These are phyloP conservation scores for Microcebus murinus DNA, from an alignment of 2,113 vertebrate species.

Conservation along the genomic window DNA sequence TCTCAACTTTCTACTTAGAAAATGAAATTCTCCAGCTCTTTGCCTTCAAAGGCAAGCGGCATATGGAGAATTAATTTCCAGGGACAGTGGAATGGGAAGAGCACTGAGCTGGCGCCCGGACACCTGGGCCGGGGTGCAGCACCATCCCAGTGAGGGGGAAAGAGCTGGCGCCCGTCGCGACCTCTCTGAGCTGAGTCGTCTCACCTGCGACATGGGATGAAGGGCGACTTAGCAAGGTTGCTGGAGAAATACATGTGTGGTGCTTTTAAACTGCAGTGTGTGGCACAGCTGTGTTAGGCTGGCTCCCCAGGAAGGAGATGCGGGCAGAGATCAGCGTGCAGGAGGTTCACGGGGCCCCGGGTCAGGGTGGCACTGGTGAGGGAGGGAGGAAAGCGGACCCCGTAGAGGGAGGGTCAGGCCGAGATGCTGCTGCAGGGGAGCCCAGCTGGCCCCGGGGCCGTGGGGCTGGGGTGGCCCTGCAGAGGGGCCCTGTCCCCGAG, in stretches of 20 bases:
- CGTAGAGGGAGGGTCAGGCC: fast-evolving
- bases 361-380: neutral
- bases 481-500: no score
- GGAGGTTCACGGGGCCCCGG: neutral
- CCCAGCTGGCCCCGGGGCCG: fast-evolving
- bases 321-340: neutral
- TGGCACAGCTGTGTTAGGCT: neutral
- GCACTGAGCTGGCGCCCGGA: neutral
- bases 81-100: neutral
- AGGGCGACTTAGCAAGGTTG: no score
- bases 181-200: neutral
- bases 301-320: neutral
- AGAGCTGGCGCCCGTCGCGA: fast-evolving
- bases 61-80: neutral
- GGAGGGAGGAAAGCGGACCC: fast-evolving
- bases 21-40: neutral
- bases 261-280: neutral
- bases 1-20: neutral
- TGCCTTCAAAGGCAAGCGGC: neutral
- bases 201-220: neutral
- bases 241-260: neutral
- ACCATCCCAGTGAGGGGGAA: no score
- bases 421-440: fast-evolving
- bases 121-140: neutral
- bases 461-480: neutral